These are phyloP conservation scores for Allygus modestus DNA, from an alignment of 2,888 invertebrate species.

Conservation along the genomic window DNA sequence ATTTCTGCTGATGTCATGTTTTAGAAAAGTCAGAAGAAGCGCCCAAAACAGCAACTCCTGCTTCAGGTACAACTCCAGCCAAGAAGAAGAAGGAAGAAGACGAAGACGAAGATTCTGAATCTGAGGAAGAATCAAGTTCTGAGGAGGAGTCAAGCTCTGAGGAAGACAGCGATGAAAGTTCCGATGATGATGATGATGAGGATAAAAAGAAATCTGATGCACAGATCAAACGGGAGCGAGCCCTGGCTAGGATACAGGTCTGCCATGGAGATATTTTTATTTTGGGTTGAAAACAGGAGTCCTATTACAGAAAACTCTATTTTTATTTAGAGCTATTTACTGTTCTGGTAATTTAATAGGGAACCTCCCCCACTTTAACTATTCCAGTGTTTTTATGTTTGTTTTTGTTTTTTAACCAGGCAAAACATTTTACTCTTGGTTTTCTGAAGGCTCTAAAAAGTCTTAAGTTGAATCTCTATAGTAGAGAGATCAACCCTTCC, in stretches of 20 bases:
- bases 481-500: no score
- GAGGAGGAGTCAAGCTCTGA: conserved; percentile 71
- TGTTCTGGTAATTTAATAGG: no score
- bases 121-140: conserved; percentile 72
- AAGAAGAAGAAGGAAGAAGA: conserved; percentile 64
- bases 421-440: no score
- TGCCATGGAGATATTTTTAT: no score
- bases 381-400: no score
- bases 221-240: conserved; percentile 75
- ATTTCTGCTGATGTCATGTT: conserved; percentile 39
- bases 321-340: no score
- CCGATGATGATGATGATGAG: conserved; percentile 72
- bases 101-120: conserved; percentile 65
- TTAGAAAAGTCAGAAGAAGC: conserved; percentile 74
- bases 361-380: no score
- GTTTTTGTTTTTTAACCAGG: no score
- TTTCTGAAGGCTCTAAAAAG: no score
- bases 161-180: conserved; percentile 73
- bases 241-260: conserved; percentile 68
- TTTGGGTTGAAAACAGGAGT: no score
- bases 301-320: no score
- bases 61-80: conserved; percentile 36
- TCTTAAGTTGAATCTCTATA: no score
- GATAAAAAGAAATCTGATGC: conserved; percentile 73
- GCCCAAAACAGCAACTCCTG: conserved; percentile 67